These are phyloP conservation scores for Alosa alosa DNA, from an alignment of 2,113 vertebrate genomes.

Conservation along the genomic window DNA sequence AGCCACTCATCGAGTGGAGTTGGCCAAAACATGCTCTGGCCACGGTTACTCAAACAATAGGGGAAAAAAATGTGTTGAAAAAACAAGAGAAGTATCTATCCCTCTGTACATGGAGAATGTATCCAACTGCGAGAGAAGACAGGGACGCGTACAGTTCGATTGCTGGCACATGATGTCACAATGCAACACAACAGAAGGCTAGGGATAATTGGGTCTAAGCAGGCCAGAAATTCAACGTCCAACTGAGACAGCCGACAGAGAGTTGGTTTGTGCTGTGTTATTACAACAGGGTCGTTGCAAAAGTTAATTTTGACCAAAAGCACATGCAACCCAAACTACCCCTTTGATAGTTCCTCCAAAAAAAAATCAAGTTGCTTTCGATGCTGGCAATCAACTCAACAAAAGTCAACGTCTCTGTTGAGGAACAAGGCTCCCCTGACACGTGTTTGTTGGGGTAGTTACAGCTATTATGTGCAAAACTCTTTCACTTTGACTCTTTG, in stretches of 20 bases:
- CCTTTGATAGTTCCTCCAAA: not conserved
- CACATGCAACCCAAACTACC: not conserved
- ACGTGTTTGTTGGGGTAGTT: not conserved
- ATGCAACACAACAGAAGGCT: conserved; percentile 55
- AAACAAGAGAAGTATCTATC: conserved; percentile 40
- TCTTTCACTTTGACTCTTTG: not conserved
- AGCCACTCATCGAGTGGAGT: conserved; percentile 39
- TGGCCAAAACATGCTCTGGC: conserved; percentile 49
- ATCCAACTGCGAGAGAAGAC: conserved; percentile 30
- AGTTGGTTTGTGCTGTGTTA: conserved; percentile 13
- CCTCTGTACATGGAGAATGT: conserved; percentile 34
- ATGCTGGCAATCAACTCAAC: not conserved
- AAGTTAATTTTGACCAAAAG: conserved; percentile 12
- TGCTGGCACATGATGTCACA: conserved; percentile 48
- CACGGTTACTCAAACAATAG: conserved; percentile 38
- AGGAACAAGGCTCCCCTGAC: not conserved
- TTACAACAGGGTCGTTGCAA: conserved; percentile 27
- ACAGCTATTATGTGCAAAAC: not conserved
- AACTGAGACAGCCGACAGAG: conserved; percentile 37
- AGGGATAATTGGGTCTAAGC: conserved; percentile 57
- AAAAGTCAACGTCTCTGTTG: not conserved
- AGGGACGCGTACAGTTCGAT: conserved; percentile 8
- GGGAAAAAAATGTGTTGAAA: conserved; percentile 36
- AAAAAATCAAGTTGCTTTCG: not conserved
- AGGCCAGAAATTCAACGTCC: conserved; percentile 39